Base-by-base conservation (phyloP, 2,888 invertebrate species). In the Emmelina monodactyla region DNA sequence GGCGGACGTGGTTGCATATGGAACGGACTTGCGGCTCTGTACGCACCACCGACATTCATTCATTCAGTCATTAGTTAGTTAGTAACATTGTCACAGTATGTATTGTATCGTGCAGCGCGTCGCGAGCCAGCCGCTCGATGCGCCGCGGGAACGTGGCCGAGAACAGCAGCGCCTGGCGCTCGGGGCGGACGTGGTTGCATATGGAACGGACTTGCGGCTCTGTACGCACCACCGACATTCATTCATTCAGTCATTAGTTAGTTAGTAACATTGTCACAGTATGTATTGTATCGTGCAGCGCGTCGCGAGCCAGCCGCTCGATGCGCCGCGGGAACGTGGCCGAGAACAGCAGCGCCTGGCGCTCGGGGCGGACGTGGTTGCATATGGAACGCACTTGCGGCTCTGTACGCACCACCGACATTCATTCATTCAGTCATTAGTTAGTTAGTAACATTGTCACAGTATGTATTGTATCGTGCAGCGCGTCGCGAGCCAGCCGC, bases 351-450 rank as follows among this genome's bases (percentile, higher is more conserved):
- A 98, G 76, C 2, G 96, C 96, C 67, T 99, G 98, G 25, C 98
- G 83, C 56, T 97, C 97, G 0, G 97, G 97, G 6, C 98, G 86
- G 14, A 98, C 94, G 72, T 99, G 97, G 62, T 92, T 89, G 63
- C 98, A 97, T 49, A 99, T 98, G 2, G 98, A 98, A 16, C 97
- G 87, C 7, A 99, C 99, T 78, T 98, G 95, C n/a, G 73, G 70
- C 58, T 79, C 78, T 78, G 50, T n/a, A n/a, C n/a, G n/a, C n/a
- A n/a, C n/a, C n/a, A n/a, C n/a, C n/a, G n/a, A n/a, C n/a, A n/a
- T n/a, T n/a, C n/a, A n/a, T n/a, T n/a, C n/a, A n/a, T n/a, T n/a
- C n/a, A n/a, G n/a, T n/a, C n/a, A n/a, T n/a, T n/a, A n/a, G n/a
- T n/a, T n/a, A n/a, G n/a, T n/a, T n/a, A n/a, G n/a, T n/a, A n/a